Conservation (phyloP, 2,888 invertebrate genomes). For the Sarcophaga variegata region DNA sequence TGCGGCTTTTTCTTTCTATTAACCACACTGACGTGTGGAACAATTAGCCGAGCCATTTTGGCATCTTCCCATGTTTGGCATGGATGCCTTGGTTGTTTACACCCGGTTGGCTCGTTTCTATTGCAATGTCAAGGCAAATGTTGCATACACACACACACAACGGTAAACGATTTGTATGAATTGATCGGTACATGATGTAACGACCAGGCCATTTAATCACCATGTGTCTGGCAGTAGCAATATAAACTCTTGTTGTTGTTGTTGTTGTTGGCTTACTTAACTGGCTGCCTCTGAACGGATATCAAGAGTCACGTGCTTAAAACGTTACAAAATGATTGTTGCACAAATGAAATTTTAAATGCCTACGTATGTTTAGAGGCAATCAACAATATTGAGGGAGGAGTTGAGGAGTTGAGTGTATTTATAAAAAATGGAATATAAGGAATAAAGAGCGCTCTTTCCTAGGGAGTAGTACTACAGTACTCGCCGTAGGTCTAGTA, state of each 20-base stretch:
- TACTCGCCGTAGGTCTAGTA: no score
- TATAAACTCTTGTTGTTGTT: not conserved
- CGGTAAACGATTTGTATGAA: constrained; percentile 30
- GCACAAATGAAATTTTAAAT: constrained; percentile 44
- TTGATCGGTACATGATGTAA: constrained; percentile 59
- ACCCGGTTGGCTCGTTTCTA: not conserved
- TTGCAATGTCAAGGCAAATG: constrained; percentile 54
- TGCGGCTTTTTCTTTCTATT: not conserved
- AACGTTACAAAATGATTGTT: constrained; percentile 34
- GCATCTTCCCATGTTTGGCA: constrained; percentile 34
- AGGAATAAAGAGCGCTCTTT: no score
- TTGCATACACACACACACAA: constrained; percentile 24
- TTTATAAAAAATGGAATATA: not conserved
- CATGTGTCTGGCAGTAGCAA: not conserved
- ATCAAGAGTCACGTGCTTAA: constrained; percentile 43
- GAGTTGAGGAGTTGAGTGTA: not conserved
- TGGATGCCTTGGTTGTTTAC: constrained; percentile 6
- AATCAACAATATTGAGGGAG: not conserved
- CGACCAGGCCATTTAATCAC: constrained; percentile 30
- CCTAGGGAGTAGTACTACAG: no score
- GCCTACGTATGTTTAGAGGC: not conserved
- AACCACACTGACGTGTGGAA: constrained; percentile 6
- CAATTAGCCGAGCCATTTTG: constrained; percentile 42
- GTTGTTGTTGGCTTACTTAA: not conserved
- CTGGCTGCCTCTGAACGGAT: no score